Evolutionary conservation across 2,888 invertebrate genomes (phyloP).

Genomic region (Brenthis ino): DNA sequence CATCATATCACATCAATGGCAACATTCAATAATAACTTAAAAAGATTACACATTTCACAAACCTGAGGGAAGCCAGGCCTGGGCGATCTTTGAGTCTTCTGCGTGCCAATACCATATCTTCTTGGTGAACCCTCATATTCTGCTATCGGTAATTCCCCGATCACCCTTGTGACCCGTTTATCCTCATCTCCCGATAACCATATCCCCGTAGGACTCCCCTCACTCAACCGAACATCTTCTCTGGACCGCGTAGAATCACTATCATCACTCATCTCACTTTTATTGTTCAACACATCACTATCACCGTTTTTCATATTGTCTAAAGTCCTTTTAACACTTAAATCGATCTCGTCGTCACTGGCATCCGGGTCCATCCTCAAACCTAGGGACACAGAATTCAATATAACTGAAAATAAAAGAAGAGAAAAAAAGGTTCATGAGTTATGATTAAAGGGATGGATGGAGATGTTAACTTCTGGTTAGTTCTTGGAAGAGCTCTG

Average conservation of each 20-base stretch:
- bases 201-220: conserved; percentile 64
- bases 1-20: no score
- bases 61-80: conserved; percentile 94
- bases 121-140: conserved; percentile 96
- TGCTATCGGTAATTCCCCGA: conserved; percentile 94
- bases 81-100: conserved; percentile 88
- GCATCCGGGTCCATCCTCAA: conserved; percentile 79
- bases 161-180: conserved; percentile 84
- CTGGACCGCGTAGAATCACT: conserved; percentile 68
- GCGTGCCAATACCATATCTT: conserved; percentile 89
- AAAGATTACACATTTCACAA: not conserved
- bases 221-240: conserved; percentile 62
- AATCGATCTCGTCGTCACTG: conserved; percentile 78
- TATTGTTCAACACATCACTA: conserved; percentile 77
- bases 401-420: conserved; percentile 80
- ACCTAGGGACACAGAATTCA: conserved; percentile 81
- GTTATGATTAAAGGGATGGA: conserved; percentile 48
- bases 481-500: not conserved
- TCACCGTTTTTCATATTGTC: conserved; percentile 79
- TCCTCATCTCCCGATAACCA: conserved; percentile 70
- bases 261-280: conserved; percentile 67
- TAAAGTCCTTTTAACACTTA: conserved; percentile 78
- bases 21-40: no score
- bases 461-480: not conserved
- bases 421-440: conserved; percentile 60